These are phyloP conservation scores for Wiebesia pumilae DNA, from an alignment of 1,140 invertebrate species.

Conservation along the genomic window DNA sequence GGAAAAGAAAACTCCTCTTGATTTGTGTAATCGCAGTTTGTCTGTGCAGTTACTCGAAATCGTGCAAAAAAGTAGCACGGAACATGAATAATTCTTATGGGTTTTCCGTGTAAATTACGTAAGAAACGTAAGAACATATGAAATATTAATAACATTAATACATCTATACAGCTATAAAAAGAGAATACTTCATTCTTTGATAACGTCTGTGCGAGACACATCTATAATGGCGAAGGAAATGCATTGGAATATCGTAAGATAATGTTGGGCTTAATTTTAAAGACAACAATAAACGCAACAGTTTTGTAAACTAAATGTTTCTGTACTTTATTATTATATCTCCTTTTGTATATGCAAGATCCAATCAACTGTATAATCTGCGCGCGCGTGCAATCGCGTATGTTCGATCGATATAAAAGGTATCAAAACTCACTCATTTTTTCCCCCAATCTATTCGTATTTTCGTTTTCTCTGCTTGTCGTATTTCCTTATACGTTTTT, in stretches of 20 bases:
- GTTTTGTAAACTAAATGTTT: conserved; percentile 58
- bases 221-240: neutral
- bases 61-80: neutral
- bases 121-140: no score
- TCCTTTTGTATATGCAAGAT: conserved; percentile 66
- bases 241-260: no score
- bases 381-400: conserved; percentile 53
- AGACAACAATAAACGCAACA: conserved; percentile 50
- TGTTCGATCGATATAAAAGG: conserved; percentile 71
- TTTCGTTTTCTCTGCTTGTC: conserved; percentile 49
- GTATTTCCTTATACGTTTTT: conserved; percentile 51
- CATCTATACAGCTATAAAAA: no score
- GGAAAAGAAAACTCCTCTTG: conserved; percentile 82
- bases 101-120: no score
- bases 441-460: conserved; percentile 34
- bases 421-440: conserved; percentile 68
- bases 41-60: conserved; percentile 62
- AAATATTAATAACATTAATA: no score
- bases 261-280: neutral
- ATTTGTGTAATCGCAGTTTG: conserved; percentile 77
- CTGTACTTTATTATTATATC: conserved; percentile 67
- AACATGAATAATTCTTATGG: neutral
- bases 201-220: no score
- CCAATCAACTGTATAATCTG: conserved; percentile 62
- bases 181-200: no score